Base-by-base conservation (phyloP, 2,113 vertebrate genomes). In the Cebidichthys violaceus region DNA sequence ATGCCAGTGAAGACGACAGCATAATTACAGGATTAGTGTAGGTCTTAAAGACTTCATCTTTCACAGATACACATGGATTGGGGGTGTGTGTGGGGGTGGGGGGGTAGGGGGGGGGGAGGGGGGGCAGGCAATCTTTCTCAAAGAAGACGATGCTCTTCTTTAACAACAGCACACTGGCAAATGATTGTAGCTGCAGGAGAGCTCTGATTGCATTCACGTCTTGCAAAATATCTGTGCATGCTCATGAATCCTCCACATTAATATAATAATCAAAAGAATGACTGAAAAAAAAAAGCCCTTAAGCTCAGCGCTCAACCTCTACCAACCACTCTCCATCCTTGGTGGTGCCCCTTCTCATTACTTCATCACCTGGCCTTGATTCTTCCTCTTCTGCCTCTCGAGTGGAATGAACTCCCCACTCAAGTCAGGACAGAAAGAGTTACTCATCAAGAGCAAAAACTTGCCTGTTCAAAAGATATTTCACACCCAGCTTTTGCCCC, bases 11-110 rank as follows among this genome's bases (percentile, higher is more conserved):
- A 88, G 86, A 85, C 29, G 79, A 77, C 85, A 79, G 85, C 83
- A 92, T 92, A 93, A 94, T 90, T 92, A 90, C 86, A 89, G 90
- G 93, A 93, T 93, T 94, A 92, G 84, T 83, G 77, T 76, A 88
- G 72, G 79, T 86, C 85, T 89, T 86, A 88, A 89, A 93, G 91
- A 82, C 85, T 85, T 83, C 76, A 87, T 90, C 80, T 78, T 87
- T 78, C 84, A 86, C 73, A 85, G 82, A 91, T 86, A 85, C 83
- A 86, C 66, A 81, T 57, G 61, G 64, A 79, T 31, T 11, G 24
- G n/a, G 13, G 29, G 7, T 47, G 45, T 47, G 43, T 17, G 43
- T 50, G 20, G 1, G 29, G 6, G 29, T n/a, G 17, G 14, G 43
- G 3, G 22, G 39, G 4, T 11, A 4, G 70, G 24, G 43, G 31